Evolutionary conservation across 2,888 invertebrate species (phyloP), one percentile per base, ranked within the genome.

Genomic region (Drosophila subquinaria): DNA sequence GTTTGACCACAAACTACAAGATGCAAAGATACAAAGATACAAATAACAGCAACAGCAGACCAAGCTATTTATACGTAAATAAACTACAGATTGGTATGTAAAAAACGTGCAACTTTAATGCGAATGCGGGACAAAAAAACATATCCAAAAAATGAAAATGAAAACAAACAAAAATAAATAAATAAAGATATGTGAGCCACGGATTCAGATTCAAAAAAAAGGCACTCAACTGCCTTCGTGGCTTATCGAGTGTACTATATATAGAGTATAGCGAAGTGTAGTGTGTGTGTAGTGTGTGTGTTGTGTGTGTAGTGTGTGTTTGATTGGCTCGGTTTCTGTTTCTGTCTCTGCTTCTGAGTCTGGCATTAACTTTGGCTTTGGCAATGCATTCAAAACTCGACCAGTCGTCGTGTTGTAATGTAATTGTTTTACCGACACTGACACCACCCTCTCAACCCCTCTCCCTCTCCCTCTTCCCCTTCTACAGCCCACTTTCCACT

Each of bases 41-140:
- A 48, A 68, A 23, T 43, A 56, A 73, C 75, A 59, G 66, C 67
- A 70, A 42, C 50, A 62, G 62, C 48, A 45, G 15, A 45, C 64
- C 45, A 51, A 61, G 55, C 40, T 73, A 72, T 74, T 79, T 79
- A 70, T 82, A 84, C 76, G 82, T 70, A 75, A 88, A 85, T 70
- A 66, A 88, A 88, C 71, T 69, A 64, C 72, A 70, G 65, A 72
- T 88, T 73, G 83, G 83, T 85, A 88, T 83, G 83, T 85, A 85
- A 85, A 76, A 88, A 83, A 88, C 83, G 85, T 83, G 83, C 88
- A 85, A 56, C 55, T 67, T 74, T 71, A 78, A 74, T 81, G 78
- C 78, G 78, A 79, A 78, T 73, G 56, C 63, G 60, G 55, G 35
- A 48, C 63, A 63, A 53, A 40, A 45, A 53, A 57, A 50, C n/a